Base-by-base conservation (phyloP, 2,888 invertebrate genomes). In the Drosophila parthenogenetica region DNA sequence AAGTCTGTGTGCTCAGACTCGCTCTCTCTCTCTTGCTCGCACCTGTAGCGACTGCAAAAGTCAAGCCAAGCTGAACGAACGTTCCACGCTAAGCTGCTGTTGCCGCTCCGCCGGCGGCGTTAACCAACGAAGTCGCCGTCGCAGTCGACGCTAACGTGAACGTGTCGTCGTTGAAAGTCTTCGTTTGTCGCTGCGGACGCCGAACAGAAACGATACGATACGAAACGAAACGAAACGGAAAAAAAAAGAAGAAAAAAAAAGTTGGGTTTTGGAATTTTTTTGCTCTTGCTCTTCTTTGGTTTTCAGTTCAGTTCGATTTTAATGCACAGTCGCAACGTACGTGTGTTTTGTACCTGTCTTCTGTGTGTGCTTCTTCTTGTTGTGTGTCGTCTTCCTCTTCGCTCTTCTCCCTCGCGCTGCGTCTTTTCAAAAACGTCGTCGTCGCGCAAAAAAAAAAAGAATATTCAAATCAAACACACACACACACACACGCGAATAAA, bases 201-300 rank as follows among this genome's bases (percentile, higher is more conserved):
- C 74, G 79, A 75, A 79, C 75, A 68, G 77, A 64, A 77, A 73
- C 80, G 78, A 77, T 46, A 73, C 73, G 71, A 55, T 29, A 55
- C 63, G 70, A 66, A 70, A 62, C 64, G 51, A 61, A 32, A 50
- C 80, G 78, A 79, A 59, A 63, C 72, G 66, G 66, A 61, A 76
- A 69, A 79, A n/a, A 72, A 83, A 78, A 87, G 25, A 25, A 29
- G 29, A 29, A 29, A 2, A 29, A 22, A 83, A 19, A 62, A 42
- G 50, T 90, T 89, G 83, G 90, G 90, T 90, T 91, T 91, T 90
- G 90, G 90, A 90, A 89, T 90, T 90, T 90, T 90, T 90, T 81
- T 73, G 79, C 75, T 90, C 86, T 90, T 90, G 91, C 89, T 90
- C 91, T 90, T 90, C 91, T 90, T 91, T 91, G 90, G 90, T 90